Evolutionary conservation across 2,888 invertebrate genomes (phyloP).

Genomic region (Heliothis peltigera): DNA sequence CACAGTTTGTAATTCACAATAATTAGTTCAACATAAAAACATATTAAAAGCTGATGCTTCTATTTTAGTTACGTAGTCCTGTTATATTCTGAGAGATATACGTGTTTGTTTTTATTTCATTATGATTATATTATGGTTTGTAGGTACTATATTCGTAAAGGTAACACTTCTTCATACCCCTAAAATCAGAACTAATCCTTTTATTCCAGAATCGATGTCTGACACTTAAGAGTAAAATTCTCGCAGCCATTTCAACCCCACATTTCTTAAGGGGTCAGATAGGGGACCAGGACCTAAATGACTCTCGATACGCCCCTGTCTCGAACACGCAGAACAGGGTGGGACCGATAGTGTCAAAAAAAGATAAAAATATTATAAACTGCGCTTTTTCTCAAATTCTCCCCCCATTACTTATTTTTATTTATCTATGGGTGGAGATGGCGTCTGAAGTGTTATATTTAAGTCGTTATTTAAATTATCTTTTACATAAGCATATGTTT

Average conservation of each 20-base stretch:
- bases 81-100: background rate
- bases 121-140: no score
- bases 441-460: constrained; percentile 52
- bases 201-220: constrained; percentile 59
- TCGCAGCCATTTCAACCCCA: constrained; percentile 68
- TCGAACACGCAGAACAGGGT: constrained; percentile 79
- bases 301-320: constrained; percentile 87
- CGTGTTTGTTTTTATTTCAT: no score
- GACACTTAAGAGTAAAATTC: constrained; percentile 54
- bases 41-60: background rate
- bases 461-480: constrained; percentile 35
- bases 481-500: constrained; percentile 3
- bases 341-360: constrained; percentile 89
- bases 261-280: constrained; percentile 83
- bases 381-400: constrained; percentile 75
- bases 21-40: constrained; percentile 14
- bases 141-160: no score
- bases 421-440: constrained; percentile 64
- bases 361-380: constrained; percentile 90
- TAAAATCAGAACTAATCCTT: constrained; percentile 19
- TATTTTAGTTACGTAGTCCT: background rate
- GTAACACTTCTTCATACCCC: no score
- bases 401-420: constrained; percentile 67
- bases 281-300: constrained; percentile 79
- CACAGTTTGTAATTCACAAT: constrained; percentile 18